Evolutionary conservation across 2,888 invertebrate genomes (phyloP), one percentile per base, ranked within the genome.

Genomic region (Dexiosoma caninum): DNA sequence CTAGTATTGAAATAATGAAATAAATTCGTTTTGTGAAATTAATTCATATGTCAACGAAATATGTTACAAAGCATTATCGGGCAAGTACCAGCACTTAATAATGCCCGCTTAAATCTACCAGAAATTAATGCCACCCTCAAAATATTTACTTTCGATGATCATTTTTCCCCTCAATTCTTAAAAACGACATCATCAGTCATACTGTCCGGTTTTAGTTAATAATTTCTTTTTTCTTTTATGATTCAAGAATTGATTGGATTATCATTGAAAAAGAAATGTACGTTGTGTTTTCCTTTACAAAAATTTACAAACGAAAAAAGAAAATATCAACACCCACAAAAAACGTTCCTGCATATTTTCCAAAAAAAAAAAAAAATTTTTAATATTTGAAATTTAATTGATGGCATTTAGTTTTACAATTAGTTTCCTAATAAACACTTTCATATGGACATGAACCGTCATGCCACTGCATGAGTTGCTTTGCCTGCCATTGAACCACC

Each of bases 31-130:
- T 37, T 37, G 12, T 37, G 60, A 83, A 84, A 16, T 14, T 85
- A 85, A 86, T 86, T 85, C 85, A 85, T 83, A 81, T 84, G 85
- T 86, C 85, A 86, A 83, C 81, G 74, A 85, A 85, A 84, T 83
- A 78, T 85, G 85, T 83, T 81, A 67, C 49, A 51, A n/a, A 60
- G 14, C 59, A 14, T 67, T 42, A 74, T 23, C 14, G 53, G 3
- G 42, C 62, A 49, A 53, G 62, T 53, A 51, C 53, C 62, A 62
- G 44, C 32, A 53, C 21, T 60, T 62, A 71, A 71, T 51, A 71
- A 71, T 51, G 62, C 40, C 71, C 40, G 55, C 42, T 53, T 14
- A 53, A 44, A 44, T 72, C n/a, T 44, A 53, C 10, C 35, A 42
- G 8, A 62, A 62, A 30, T 16, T 62, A 44, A 53, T 53, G 35